Evolutionary conservation across 2,797 vertebrate species (phyloP).

Genomic region (Rhinatrema bivittatum): DNA sequence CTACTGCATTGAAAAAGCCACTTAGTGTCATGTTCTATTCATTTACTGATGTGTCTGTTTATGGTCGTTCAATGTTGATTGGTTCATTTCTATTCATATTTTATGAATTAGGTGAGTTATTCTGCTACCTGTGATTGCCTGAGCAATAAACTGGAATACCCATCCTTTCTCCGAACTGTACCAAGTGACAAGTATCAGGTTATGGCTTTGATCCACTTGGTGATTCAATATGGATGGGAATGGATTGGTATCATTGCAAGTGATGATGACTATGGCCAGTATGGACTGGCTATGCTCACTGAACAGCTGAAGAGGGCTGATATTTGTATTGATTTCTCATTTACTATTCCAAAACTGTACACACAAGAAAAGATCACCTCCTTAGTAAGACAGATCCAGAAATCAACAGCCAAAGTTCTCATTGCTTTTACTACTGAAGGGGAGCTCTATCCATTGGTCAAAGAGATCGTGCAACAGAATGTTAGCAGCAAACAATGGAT

Average conservation of each 20-base stretch:
- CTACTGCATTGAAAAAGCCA: no score
- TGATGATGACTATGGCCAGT: slow-evolving; percentile 20
- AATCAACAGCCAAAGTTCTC: not conserved
- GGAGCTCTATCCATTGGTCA: not conserved
- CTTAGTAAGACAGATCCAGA: not conserved
- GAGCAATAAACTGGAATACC: slow-evolving; percentile 11
- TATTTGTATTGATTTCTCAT: slow-evolving; percentile 4
- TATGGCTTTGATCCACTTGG: not conserved
- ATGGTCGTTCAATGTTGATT: no score
- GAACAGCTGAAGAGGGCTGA: not conserved
- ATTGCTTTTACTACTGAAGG: slow-evolving; percentile 6
- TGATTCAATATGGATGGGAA: slow-evolving; percentile 10
- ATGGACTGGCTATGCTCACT: not conserved
- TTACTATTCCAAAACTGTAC: not conserved
- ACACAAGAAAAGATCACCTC: not conserved
- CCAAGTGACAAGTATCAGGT: not conserved
- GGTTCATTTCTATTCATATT: no score
- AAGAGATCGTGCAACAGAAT: not conserved
- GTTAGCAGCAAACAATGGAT: not conserved
- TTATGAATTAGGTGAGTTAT: slow-evolving; percentile 13
- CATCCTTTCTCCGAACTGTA: slow-evolving; percentile 12
- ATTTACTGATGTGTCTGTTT: no score
- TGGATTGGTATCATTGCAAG: slow-evolving; percentile 12
- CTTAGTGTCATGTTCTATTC: no score
- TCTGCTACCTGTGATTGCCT: not conserved